phyloP scores from a whole-genome alignment of 2,888 invertebrate genomes.

The Ctena decussata region DNA sequence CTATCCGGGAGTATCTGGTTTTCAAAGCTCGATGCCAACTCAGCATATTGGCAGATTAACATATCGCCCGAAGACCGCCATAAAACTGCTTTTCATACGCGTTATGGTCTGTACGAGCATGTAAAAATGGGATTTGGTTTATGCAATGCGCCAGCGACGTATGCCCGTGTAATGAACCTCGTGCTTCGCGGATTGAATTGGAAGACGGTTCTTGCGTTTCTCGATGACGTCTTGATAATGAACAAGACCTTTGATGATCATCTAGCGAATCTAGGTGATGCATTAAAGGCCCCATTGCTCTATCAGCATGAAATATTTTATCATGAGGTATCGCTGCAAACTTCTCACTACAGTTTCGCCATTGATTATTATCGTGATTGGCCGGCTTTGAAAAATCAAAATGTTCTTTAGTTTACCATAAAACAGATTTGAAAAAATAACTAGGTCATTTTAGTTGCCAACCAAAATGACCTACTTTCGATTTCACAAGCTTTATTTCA shows the following conservation, averaged over 20 bases:
- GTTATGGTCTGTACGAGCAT: conserved; percentile 66
- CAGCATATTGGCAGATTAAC: conserved; percentile 61
- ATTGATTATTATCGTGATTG: no score
- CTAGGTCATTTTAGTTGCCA: no score
- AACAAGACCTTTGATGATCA: conserved; percentile 43
- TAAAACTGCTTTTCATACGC: conserved; percentile 72
- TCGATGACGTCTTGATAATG: conserved; percentile 60
- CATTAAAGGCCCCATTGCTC: no score
- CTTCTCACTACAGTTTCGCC: no score
- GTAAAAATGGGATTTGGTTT: conserved; percentile 68
- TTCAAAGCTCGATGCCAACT: conserved; percentile 63
- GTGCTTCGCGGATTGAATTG: conserved; percentile 57
- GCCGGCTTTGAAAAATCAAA: no score
- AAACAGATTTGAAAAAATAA: no score
- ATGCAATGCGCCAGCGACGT: conserved; percentile 67
- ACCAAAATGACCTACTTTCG: no score
- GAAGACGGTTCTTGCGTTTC: conserved; percentile 53
- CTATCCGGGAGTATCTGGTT: conserved; percentile 47
- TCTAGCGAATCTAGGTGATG: conserved; percentile 35
- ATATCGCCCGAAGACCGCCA: conserved; percentile 47
- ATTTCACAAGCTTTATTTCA: no score
- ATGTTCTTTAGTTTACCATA: no score
- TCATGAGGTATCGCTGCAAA: no score
- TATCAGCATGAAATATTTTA: no score
- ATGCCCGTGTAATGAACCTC: conserved; percentile 54